Evolutionary conservation across 2,113 vertebrate genomes (phyloP).

Genomic region (Dipodomys spectabilis): DNA sequence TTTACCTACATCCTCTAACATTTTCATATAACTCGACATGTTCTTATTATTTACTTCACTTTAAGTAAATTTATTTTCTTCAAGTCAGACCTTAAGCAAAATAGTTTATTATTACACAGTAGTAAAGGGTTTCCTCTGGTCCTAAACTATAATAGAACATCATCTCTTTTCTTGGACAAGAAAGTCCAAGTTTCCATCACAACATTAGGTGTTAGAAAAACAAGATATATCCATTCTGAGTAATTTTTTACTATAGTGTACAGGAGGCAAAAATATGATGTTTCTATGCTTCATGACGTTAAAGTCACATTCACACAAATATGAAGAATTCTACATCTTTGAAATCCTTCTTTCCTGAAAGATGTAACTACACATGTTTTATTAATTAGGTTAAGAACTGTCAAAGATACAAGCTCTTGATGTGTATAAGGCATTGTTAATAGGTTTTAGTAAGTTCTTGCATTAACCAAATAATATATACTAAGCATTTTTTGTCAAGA

Average conservation of each 20-base stretch:
- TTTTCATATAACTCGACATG: conserved; percentile 11
- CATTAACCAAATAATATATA: conserved; percentile 39
- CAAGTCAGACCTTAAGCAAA: conserved; percentile 43
- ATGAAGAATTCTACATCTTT: conserved; percentile 46
- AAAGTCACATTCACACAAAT: conserved; percentile 21
- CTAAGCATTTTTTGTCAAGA: not conserved
- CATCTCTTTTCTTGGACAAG: conserved; percentile 26
- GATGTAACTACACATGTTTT: conserved; percentile 12
- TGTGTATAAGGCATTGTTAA: not conserved
- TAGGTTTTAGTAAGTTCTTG: not conserved
- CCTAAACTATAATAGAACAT: conserved; percentile 21
- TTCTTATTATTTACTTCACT: conserved; percentile 3
- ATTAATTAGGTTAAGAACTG: conserved; percentile 48
- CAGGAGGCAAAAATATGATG: not conserved
- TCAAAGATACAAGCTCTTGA: not conserved
- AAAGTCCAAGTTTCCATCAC: conserved; percentile 43
- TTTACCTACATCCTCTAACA: not conserved
- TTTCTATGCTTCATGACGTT: conserved; percentile 26
- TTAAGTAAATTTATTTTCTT: conserved; percentile 54
- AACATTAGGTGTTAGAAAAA: conserved; percentile 13
- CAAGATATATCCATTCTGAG: not conserved
- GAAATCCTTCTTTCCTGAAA: conserved; percentile 6
- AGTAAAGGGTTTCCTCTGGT: conserved; percentile 40
- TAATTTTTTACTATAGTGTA: not conserved
- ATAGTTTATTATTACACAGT: conserved; percentile 37